Conservation (phyloP, 2,888 invertebrate species). For the Hirtodrosophila duncani region DNA sequence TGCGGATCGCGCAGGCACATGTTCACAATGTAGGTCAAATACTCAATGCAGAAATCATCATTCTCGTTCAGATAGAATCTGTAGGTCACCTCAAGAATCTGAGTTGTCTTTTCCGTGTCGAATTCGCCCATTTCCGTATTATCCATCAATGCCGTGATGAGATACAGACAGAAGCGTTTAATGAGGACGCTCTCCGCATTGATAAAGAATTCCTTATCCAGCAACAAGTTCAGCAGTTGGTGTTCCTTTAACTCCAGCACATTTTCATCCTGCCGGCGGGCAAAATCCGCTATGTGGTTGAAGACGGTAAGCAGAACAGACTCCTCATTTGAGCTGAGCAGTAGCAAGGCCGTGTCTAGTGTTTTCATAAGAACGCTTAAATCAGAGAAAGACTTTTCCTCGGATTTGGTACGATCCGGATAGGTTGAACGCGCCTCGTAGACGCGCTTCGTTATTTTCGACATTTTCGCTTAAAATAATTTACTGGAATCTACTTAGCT, state of each 20-base stretch:
- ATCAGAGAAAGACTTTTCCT: conserved; percentile 49
- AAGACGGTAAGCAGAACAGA: conserved; percentile 55
- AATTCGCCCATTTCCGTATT: conserved; percentile 54
- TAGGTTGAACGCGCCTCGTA: conserved; percentile 53
- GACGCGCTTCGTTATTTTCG: conserved; percentile 39
- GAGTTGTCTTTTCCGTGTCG: conserved; percentile 30
- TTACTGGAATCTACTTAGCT: background rate
- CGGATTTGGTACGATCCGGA: conserved; percentile 54
- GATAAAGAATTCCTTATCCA: conserved; percentile 55
- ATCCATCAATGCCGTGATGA: conserved; percentile 60
- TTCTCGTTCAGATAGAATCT: conserved; percentile 50
- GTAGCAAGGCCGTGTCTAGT: conserved; percentile 55
- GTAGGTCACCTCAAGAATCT: conserved; percentile 44
- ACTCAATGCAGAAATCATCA: conserved; percentile 70
- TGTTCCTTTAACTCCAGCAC: conserved; percentile 49
- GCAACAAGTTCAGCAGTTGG: conserved; percentile 49
- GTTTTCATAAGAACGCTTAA: conserved; percentile 44
- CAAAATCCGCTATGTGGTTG: conserved; percentile 62
- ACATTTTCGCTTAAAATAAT: conserved; percentile 12
- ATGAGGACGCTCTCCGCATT: conserved; percentile 45
- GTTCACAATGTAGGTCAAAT: conserved; percentile 64
- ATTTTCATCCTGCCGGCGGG: conserved; percentile 57
- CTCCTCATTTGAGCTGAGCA: conserved; percentile 65
- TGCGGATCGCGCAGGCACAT: conserved; percentile 67
- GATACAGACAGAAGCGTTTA: conserved; percentile 57